phyloP scores from a whole-genome alignment of 2,888 invertebrate genomes.

The Scaptomyza reducta region DNA sequence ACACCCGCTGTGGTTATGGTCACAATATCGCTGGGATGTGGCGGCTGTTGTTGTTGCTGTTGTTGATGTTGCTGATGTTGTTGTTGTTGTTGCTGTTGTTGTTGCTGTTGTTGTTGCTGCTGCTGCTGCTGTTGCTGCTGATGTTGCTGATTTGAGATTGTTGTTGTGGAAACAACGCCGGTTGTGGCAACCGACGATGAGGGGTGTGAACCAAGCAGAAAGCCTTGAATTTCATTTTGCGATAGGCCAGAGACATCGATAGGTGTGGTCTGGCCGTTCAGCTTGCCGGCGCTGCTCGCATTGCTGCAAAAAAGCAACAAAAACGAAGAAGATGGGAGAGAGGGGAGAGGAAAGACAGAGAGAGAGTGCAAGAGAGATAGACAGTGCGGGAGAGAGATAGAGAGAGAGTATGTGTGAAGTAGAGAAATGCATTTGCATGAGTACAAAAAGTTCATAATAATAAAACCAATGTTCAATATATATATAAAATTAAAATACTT shows the following conservation, averaged over 20 bases:
- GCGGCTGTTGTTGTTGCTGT: constrained; percentile 70
- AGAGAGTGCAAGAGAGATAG: constrained; percentile 5
- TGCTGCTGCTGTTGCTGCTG: constrained; percentile 71
- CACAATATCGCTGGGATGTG: constrained; percentile 81
- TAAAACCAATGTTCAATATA: constrained; percentile 8
- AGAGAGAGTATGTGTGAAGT: constrained; percentile 10
- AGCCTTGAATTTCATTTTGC: constrained; percentile 85
- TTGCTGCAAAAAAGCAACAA: constrained; percentile 72
- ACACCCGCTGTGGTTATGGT: constrained; percentile 77
- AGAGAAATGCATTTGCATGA: constrained; percentile 38
- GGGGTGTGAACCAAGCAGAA: constrained; percentile 85
- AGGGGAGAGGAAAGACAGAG: not conserved
- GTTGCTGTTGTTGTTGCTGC: constrained; percentile 69
- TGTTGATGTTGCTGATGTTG: constrained; percentile 52
- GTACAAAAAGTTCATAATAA: constrained; percentile 21
- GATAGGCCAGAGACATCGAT: constrained; percentile 85
- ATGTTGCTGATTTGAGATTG: constrained; percentile 78
- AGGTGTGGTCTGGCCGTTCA: constrained; percentile 85
- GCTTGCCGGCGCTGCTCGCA: constrained; percentile 82
- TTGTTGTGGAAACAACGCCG: constrained; percentile 80
- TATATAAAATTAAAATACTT: not conserved
- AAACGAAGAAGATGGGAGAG: constrained; percentile 13
- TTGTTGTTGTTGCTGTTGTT: constrained; percentile 59
- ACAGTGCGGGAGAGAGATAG: constrained; percentile 20
- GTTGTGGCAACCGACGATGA: constrained; percentile 81